Conservation (phyloP, 2,797 vertebrate species). For the Cryptoblepharus egeriae region DNA sequence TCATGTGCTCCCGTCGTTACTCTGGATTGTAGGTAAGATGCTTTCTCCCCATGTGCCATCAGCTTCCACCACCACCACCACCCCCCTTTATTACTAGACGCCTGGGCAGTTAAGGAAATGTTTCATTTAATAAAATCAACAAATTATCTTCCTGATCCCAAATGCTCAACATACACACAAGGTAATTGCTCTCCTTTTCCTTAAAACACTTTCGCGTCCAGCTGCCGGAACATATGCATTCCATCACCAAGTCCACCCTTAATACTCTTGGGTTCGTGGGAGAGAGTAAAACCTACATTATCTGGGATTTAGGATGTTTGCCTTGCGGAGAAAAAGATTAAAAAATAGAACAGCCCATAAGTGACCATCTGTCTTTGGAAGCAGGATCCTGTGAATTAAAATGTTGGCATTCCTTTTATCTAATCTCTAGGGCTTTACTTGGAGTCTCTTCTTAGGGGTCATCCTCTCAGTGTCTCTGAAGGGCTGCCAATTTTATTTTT, state of each 20-base stretch:
- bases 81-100: not conserved
- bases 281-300: slow-evolving; percentile 87
- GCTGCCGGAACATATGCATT: slow-evolving; percentile 78
- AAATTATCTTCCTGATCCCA: not conserved
- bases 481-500: too few species aligned
- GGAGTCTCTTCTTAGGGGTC: slow-evolving; percentile 30
- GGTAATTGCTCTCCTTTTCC: slow-evolving; percentile 16
- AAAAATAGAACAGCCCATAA: slow-evolving; percentile 80
- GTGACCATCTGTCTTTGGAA: slow-evolving; percentile 84
- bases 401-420: slow-evolving; percentile 42
- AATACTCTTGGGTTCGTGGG: slow-evolving; percentile 80
- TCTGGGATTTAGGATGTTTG: slow-evolving; percentile 86
- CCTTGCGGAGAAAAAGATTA: slow-evolving; percentile 83
- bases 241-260: slow-evolving; percentile 78
- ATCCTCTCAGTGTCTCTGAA: not conserved
- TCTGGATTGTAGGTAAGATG: too few species aligned
- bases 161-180: slow-evolving; percentile 14
- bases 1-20: too few species aligned
- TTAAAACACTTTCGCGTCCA: slow-evolving; percentile 37
- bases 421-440: slow-evolving; percentile 47
- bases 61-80: too few species aligned
- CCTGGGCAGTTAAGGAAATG: not conserved
- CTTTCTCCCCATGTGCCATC: too few species aligned
- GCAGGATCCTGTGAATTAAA: slow-evolving; percentile 65
- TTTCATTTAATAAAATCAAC: not conserved